Percentiles rank a stretch among this genome's conserved stretches.
phyloP scores from a whole-genome alignment of 1,140 invertebrate genomes.

The Microplitis demolitor region DNA sequence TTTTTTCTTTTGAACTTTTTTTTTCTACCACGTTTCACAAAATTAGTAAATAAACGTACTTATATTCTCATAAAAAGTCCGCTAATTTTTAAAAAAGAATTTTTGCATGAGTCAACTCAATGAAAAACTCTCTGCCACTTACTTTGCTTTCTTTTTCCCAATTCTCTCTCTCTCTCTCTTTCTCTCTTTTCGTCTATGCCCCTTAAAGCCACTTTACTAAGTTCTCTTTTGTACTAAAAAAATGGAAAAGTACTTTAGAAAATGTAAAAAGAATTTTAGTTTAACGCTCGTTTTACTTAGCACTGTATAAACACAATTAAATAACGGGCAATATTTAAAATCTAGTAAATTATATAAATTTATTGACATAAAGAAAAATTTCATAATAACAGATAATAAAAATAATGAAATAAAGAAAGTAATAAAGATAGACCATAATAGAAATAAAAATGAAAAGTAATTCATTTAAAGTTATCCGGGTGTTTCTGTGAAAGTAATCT shows the following conservation, averaged over 20 bases:
- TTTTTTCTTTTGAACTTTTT: neutral
- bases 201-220: neutral
- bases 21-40: neutral
- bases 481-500: conserved; percentile 4
- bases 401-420: neutral
- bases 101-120: neutral
- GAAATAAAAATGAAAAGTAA: conserved; percentile 1
- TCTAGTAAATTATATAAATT: neutral
- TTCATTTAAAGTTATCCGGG: neutral
- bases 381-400: neutral
- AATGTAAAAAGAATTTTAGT: neutral
- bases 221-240: neutral
- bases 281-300: neutral
- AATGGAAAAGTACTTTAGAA: conserved; percentile 1
- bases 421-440: neutral
- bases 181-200: too few relatives aligned
- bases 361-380: too few relatives aligned
- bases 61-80: too few relatives aligned
- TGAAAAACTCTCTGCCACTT: neutral
- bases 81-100: neutral
- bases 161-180: neutral
- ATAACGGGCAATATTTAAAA: neutral
- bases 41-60: too few relatives aligned
- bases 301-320: neutral
- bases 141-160: neutral